Percentiles rank a stretch among this genome's conserved stretches.
These are phyloP conservation scores for Carassius carassius DNA, from an alignment of 2,113 vertebrate species.

Conservation along the genomic window DNA sequence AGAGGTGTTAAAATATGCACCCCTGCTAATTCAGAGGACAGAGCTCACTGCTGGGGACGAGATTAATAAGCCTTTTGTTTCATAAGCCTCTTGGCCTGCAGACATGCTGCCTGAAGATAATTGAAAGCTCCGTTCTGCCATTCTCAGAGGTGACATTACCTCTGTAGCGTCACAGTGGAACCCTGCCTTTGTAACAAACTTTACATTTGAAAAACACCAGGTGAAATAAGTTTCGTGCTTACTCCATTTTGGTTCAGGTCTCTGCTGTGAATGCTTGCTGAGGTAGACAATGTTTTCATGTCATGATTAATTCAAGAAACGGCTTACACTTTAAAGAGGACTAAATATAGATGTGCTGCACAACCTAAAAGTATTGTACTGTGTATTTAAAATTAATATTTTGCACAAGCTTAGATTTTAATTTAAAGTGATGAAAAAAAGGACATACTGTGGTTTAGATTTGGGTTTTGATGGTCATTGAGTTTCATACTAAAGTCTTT, in stretches of 20 bases:
- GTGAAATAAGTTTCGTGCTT: not conserved
- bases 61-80: slow-evolving; percentile 44
- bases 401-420: not conserved
- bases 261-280: slow-evolving; percentile 15
- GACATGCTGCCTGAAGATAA: slow-evolving; percentile 24
- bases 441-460: not conserved
- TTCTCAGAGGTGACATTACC: slow-evolving; percentile 3
- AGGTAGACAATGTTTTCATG: slow-evolving; percentile 4
- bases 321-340: not conserved
- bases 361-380: not conserved
- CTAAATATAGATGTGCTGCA: not conserved
- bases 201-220: slow-evolving; percentile 4
- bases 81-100: slow-evolving; percentile 26
- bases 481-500: not conserved
- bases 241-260: not conserved
- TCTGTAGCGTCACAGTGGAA: not conserved
- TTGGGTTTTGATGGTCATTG: not conserved
- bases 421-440: not conserved
- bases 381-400: not conserved
- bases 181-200: not conserved
- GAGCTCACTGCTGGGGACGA: slow-evolving; percentile 24
- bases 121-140: slow-evolving; percentile 14
- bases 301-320: slow-evolving; percentile 1
- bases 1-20: slow-evolving; percentile 30
- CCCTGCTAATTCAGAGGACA: slow-evolving; percentile 34